Evolutionary conservation across 2,888 invertebrate genomes (phyloP).

Genomic region (Phengaris arion): DNA sequence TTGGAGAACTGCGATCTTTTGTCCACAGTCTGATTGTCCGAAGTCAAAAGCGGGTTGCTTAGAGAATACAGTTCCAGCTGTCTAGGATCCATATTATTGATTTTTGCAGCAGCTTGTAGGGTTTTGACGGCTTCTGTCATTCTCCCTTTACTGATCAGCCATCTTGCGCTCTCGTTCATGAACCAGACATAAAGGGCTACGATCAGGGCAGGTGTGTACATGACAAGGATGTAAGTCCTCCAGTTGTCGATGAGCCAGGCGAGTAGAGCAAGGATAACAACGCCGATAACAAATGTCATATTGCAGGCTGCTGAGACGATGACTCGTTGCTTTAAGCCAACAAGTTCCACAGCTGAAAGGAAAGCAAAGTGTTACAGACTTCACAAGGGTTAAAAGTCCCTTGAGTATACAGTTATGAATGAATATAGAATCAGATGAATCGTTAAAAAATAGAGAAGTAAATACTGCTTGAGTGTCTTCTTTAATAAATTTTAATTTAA

Average conservation of each 20-base stretch:
- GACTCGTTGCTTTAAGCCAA: conserved; percentile 86
- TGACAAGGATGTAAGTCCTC: conserved; percentile 83
- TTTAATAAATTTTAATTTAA: too few species aligned
- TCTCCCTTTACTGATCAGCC: conserved; percentile 86
- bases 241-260: conserved; percentile 87
- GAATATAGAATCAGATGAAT: too few species aligned
- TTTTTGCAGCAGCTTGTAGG: conserved; percentile 81
- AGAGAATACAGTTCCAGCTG: conserved; percentile 68
- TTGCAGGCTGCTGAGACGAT: conserved; percentile 86
- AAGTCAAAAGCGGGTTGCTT: conserved; percentile 63
- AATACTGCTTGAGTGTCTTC: too few species aligned
- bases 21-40: conserved; percentile 55
- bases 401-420: too few species aligned
- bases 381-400: too few species aligned
- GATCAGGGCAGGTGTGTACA: conserved; percentile 85
- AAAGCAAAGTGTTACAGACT: conserved; percentile 35
- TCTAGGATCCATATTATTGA: conserved; percentile 79
- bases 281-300: conserved; percentile 87
- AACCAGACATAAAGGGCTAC: conserved; percentile 85
- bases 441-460: too few species aligned
- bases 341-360: conserved; percentile 86
- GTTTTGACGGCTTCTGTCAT: conserved; percentile 82
- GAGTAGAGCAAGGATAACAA: conserved; percentile 83
- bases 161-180: conserved; percentile 87
- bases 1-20: conserved; percentile 68